phyloP scores from a whole-genome alignment of 2,888 invertebrate genomes.

The Orgyia antiqua region DNA sequence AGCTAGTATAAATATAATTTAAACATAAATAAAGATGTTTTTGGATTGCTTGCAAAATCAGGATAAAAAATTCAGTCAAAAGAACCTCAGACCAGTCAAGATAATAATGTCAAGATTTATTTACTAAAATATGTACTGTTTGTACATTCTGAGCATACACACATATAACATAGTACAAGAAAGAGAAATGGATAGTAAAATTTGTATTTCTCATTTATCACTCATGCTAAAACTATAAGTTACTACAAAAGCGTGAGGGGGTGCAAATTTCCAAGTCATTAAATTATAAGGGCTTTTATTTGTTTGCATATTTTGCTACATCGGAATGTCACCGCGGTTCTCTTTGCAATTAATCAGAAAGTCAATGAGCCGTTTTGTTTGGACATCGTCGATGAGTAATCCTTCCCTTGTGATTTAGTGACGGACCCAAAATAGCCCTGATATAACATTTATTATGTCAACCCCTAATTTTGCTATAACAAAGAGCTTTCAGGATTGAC shows the following conservation, averaged over 20 bases:
- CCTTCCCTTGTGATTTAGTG: conserved; percentile 58
- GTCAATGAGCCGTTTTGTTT: conserved; percentile 76
- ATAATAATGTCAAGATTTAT: too few relatives aligned
- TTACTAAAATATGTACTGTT: too few relatives aligned
- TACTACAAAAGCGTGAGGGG: conserved; percentile 1
- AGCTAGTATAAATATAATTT: too few relatives aligned
- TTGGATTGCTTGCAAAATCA: too few relatives aligned
- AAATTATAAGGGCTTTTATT: conserved; percentile 27
- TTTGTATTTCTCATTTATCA: too few relatives aligned
- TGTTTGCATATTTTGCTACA: conserved; percentile 45
- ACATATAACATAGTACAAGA: too few relatives aligned
- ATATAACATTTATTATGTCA: conserved; percentile 34
- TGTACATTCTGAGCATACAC: too few relatives aligned
- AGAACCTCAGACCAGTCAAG: too few relatives aligned
- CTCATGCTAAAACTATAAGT: neutral
- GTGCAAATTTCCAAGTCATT: conserved; percentile 19
- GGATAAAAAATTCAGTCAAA: too few relatives aligned
- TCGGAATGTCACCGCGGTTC: conserved; percentile 64
- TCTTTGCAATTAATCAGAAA: conserved; percentile 71
- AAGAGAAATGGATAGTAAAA: too few relatives aligned
- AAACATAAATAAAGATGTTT: too few relatives aligned
- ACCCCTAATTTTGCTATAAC: conserved; percentile 22
- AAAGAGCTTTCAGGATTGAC: neutral
- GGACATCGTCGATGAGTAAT: conserved; percentile 69
- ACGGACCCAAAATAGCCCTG: conserved; percentile 37